phyloP scores from a whole-genome alignment of 2,888 invertebrate genomes.

The Drosophila anomelani region DNA sequence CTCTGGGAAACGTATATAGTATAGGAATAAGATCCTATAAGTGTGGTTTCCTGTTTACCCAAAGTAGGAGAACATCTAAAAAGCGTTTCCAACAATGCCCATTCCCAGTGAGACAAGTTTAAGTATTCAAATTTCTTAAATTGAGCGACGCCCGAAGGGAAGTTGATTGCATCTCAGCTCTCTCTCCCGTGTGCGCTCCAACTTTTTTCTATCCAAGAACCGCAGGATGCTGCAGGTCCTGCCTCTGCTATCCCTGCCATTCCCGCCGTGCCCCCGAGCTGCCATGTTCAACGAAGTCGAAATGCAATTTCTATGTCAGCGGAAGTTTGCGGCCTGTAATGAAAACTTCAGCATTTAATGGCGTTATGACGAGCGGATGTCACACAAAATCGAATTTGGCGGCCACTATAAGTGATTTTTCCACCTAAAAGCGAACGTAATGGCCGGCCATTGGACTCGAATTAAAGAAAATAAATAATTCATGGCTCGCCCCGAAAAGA shows the following conservation, averaged over 20 bases:
- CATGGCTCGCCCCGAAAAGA: not conserved
- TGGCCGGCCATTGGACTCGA: slow-evolving; percentile 24
- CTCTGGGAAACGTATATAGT: not conserved
- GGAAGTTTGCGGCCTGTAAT: slow-evolving; percentile 66
- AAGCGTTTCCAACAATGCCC: slow-evolving; percentile 1
- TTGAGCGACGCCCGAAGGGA: slow-evolving; percentile 54
- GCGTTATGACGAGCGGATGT: slow-evolving; percentile 53
- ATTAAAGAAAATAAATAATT: slow-evolving; percentile 37
- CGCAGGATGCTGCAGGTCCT: slow-evolving; percentile 29
- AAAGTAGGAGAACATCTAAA: not conserved
- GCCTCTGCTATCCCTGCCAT: not conserved
- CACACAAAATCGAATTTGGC: slow-evolving; percentile 22
- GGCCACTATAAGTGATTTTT: slow-evolving; percentile 28
- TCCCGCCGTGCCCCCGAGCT: slow-evolving; percentile 13
- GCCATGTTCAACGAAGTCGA: slow-evolving; percentile 42
- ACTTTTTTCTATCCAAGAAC: slow-evolving; percentile 23
- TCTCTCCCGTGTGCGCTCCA: slow-evolving; percentile 25
- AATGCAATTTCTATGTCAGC: slow-evolving; percentile 74
- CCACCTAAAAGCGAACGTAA: slow-evolving; percentile 14
- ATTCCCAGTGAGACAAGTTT: slow-evolving; percentile 25
- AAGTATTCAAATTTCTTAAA: slow-evolving; percentile 51
- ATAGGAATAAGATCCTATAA: not conserved
- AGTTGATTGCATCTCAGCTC: slow-evolving; percentile 28
- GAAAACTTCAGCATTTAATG: slow-evolving; percentile 72
- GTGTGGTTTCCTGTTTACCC: slow-evolving; percentile 5